Evolutionary conservation across 53 echinoderm and acorn worm genomes (phyloP).

Genomic region (Temnopleurus reevesii): DNA sequence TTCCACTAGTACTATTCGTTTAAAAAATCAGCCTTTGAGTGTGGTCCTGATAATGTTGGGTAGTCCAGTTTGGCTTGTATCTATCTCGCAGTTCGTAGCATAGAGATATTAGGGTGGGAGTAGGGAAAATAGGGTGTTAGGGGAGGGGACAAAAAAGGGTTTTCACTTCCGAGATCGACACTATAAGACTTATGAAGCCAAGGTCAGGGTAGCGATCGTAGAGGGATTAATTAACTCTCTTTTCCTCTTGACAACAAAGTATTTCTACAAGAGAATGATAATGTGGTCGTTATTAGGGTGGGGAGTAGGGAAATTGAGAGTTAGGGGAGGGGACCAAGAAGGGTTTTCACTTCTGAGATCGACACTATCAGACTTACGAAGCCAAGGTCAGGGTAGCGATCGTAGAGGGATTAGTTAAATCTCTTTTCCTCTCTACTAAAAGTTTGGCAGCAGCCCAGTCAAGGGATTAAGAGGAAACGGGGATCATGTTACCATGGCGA

Average conservation of each 20-base stretch:
- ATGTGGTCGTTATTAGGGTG: no score
- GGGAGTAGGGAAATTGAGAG: neutral
- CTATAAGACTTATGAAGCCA: neutral
- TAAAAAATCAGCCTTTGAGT: no score
- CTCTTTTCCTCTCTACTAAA: neutral
- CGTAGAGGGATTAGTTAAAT: neutral
- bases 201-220: neutral
- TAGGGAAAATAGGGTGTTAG: no score
- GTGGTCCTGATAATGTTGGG: no score
- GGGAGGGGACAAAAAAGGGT: neutral
- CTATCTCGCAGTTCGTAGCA: no score
- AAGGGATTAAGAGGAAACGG: neutral
- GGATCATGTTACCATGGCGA: conserved; percentile 23
- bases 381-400: neutral
- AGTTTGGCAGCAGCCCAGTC: neutral
- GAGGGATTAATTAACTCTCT: neutral
- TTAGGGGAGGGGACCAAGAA: neutral
- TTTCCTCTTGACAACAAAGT: neutral
- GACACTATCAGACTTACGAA: neutral
- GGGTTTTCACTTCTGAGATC: neutral
- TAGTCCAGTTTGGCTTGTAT: no score
- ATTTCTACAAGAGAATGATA: no score
- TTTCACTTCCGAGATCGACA: neutral
- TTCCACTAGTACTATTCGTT: no score
- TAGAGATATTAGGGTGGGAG: neutral